Percentiles rank a stretch among this genome's conserved stretches.
Evolutionary conservation across 1,140 invertebrate genomes (phyloP).

Genomic region (Proales similis): DNA sequence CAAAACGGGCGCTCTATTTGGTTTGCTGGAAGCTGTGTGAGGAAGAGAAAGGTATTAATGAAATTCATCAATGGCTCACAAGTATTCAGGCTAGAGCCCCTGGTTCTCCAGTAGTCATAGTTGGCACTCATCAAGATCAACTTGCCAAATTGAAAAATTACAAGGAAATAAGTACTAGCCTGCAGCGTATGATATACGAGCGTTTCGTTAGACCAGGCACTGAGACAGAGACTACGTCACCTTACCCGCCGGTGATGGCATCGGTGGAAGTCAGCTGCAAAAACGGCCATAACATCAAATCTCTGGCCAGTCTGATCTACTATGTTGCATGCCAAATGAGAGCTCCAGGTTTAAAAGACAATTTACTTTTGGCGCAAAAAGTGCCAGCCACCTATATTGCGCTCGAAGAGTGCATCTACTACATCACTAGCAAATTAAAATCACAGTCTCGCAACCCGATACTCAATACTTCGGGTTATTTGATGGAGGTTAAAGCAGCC

Average conservation of each 20-base stretch:
- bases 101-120: slow-evolving; percentile 32
- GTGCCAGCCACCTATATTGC: slow-evolving; percentile 90
- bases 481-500: background rate
- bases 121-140: slow-evolving; percentile 76
- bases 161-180: slow-evolving; percentile 62
- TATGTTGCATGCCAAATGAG: slow-evolving; percentile 53
- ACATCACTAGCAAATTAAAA: slow-evolving; percentile 69
- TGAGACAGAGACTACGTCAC: slow-evolving; percentile 65
- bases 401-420: slow-evolving; percentile 64
- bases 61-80: slow-evolving; percentile 86
- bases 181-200: slow-evolving; percentile 66
- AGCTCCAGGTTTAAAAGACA: slow-evolving; percentile 38
- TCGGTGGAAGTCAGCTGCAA: slow-evolving; percentile 82
- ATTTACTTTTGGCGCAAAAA: slow-evolving; percentile 80
- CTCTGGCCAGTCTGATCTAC: slow-evolving; percentile 84
- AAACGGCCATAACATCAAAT: slow-evolving; percentile 79
- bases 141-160: slow-evolving; percentile 53
- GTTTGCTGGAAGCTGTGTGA: slow-evolving; percentile 91
- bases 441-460: slow-evolving; percentile 56
- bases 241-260: slow-evolving; percentile 73
- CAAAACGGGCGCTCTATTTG: slow-evolving; percentile 84
- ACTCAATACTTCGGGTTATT: slow-evolving; percentile 8
- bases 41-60: slow-evolving; percentile 77
- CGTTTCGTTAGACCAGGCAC: slow-evolving; percentile 71
- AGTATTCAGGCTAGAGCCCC: slow-evolving; percentile 69